Evolutionary conservation across 2,888 invertebrate genomes (phyloP).

Genomic region (Chydorus sphaericus): DNA sequence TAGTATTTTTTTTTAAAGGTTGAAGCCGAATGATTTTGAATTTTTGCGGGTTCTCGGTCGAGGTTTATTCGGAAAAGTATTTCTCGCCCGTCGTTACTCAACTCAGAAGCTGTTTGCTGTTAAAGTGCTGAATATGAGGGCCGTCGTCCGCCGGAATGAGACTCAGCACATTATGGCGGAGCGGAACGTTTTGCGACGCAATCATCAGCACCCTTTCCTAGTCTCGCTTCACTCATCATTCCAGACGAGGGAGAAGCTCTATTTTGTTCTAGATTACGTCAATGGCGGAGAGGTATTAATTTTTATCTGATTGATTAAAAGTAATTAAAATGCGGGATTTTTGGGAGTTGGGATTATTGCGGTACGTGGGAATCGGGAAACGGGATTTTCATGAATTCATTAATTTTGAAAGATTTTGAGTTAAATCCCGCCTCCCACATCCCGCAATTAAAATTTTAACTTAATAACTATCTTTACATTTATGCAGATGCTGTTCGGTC

Average conservation of each 20-base stretch:
- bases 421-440: too few relatives aligned
- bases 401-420: too few relatives aligned
- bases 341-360: too few relatives aligned
- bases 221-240: conserved; percentile 45
- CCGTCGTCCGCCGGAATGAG: conserved; percentile 42
- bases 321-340: too few relatives aligned
- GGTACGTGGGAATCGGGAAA: too few relatives aligned
- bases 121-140: conserved; percentile 40
- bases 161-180: conserved; percentile 47
- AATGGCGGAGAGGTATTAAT: conserved; percentile 49
- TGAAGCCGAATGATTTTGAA: conserved; percentile 39
- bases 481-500: conserved; percentile 43
- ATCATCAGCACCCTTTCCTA: conserved; percentile 43
- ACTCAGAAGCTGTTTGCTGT: conserved; percentile 40
- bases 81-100: conserved; percentile 36
- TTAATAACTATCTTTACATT: background rate
- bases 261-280: conserved; percentile 45
- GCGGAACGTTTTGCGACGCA: conserved; percentile 41
- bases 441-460: too few relatives aligned
- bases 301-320: too few relatives aligned
- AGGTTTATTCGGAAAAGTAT: conserved; percentile 43
- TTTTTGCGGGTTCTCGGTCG: conserved; percentile 43
- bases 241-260: conserved; percentile 43
- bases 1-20: background rate
- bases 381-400: too few relatives aligned